A percentile compares a stretch with the other conserved stretches of the same genome.
phyloP scores from a whole-genome alignment of 2,888 invertebrate species.

The Dasypolia templi region DNA sequence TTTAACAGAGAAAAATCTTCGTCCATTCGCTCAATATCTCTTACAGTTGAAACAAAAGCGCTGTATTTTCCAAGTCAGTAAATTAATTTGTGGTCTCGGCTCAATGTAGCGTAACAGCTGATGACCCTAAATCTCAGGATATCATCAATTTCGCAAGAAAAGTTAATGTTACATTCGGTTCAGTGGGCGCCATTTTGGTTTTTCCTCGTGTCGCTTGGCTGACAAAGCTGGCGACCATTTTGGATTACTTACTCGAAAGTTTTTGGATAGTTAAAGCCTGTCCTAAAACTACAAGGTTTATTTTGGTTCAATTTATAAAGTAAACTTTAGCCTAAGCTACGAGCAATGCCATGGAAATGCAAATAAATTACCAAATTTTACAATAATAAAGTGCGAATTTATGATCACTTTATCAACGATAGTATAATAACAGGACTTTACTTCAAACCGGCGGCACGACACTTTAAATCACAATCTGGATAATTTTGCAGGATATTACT shows the following conservation, averaged over 20 bases:
- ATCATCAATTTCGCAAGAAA: slow-evolving; percentile 66
- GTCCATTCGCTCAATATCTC: slow-evolving; percentile 45
- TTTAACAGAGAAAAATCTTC: slow-evolving; percentile 27
- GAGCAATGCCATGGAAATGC: not conserved
- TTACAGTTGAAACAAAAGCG: slow-evolving; percentile 62
- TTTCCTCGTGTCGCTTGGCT: slow-evolving; percentile 44
- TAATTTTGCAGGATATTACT: no score
- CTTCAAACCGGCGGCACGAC: not conserved
- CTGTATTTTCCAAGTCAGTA: slow-evolving; percentile 72
- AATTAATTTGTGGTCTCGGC: slow-evolving; percentile 71
- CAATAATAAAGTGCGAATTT: no score
- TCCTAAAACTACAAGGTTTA: not conserved
- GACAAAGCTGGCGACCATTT: slow-evolving; percentile 24
- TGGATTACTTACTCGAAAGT: slow-evolving; percentile 1
- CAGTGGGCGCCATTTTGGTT: slow-evolving; percentile 65
- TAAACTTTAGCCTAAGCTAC: not conserved
- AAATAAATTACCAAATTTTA: not conserved
- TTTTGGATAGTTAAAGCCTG: slow-evolving; percentile 4
- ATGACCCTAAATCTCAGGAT: slow-evolving; percentile 75
- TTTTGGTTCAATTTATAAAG: not conserved
- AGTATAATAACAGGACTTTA: not conserved
- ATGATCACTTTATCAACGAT: not conserved
- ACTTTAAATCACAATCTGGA: no score
- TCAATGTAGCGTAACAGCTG: slow-evolving; percentile 76
- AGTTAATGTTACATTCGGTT: slow-evolving; percentile 70